These are phyloP conservation scores for Smutsia gigantea DNA, from an alignment of 2,797 vertebrate genomes.

Conservation along the genomic window DNA sequence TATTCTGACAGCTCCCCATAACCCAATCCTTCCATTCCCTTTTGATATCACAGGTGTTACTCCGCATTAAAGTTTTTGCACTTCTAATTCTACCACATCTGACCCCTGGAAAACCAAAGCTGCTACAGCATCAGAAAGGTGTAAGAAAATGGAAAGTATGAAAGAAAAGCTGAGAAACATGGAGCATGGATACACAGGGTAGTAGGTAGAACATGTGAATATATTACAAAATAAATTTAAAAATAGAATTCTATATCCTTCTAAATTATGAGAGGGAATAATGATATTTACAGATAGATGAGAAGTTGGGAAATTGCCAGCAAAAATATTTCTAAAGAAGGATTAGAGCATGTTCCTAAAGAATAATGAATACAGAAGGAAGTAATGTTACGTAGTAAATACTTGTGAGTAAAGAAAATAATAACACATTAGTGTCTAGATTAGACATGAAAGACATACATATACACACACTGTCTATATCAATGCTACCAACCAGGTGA, in stretches of 20 bases:
- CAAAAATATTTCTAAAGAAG: not conserved
- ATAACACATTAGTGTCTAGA: not conserved
- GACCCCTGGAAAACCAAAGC: not conserved
- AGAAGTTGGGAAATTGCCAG: not conserved
- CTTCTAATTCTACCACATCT: not conserved
- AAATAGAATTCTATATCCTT: not conserved
- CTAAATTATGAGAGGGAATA: not conserved
- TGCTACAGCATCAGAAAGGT: not conserved
- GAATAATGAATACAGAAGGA: not conserved
- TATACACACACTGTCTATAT: not conserved
- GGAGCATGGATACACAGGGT: not conserved
- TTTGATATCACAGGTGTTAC: not conserved
- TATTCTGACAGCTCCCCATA: not conserved
- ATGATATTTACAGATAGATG: not conserved
- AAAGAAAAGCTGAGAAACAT: not conserved
- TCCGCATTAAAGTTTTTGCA: not conserved
- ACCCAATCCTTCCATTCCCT: not conserved
- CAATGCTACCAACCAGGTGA: not conserved
- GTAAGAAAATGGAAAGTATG: not conserved
- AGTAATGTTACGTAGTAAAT: not conserved
- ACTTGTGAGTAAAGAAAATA: constrained; percentile 1
- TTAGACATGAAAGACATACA: not conserved
- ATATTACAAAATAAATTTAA: not conserved
- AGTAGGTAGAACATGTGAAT: not conserved
- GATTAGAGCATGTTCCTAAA: not conserved